Base-by-base conservation (phyloP, 2,888 invertebrate genomes). In the Saturnia japonica region DNA sequence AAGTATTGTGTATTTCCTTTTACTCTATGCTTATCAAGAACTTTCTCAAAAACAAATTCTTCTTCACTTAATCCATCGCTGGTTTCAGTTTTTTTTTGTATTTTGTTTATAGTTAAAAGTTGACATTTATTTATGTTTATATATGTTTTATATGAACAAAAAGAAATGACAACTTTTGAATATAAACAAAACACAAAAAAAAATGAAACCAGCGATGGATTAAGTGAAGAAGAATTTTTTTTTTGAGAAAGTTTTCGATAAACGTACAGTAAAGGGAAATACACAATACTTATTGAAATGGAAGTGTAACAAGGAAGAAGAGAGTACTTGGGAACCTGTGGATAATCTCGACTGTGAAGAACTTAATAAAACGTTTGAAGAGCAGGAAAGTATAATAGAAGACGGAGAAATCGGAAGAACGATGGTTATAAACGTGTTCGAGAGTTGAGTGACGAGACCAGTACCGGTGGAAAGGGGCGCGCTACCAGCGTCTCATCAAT, bases 251-350 rank as follows among this genome's bases (percentile, higher is more conserved):
- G 96, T 96, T 66, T 91, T 96, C 16, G 95, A 96, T 78, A 95
- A 95, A 76, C 92, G 96, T 71, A 95, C 95, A 7, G 94, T 94
- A 1, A 95, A 96, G 78, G 96, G 96, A 76, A 96, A 95, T 95
- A 96, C 96, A 0, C 96, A 97, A 85, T 97, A 97, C 82, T 94
- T 95, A 70, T 86, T 97, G 0, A 97, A 97, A 85, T 97, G 97
- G 97, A 97, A 97, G 85, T 96, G 96, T 0, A 97, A 97, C 83
- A 95, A 95, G 19, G 96, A 96, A 76, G 95, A 96, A 16, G 98
- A 98, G 82, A 98, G 98, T 82, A 98, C 98, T 0, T 98, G 98
- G 98, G 98, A 98, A 83, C 98, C 98, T 0, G 96, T 96, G 75
- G 97, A 97, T 76, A 97, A 98, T 82, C 91, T 98, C 1, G 98